phyloP scores from a whole-genome alignment of 2,888 invertebrate species.

The Blomia tropicalis region DNA sequence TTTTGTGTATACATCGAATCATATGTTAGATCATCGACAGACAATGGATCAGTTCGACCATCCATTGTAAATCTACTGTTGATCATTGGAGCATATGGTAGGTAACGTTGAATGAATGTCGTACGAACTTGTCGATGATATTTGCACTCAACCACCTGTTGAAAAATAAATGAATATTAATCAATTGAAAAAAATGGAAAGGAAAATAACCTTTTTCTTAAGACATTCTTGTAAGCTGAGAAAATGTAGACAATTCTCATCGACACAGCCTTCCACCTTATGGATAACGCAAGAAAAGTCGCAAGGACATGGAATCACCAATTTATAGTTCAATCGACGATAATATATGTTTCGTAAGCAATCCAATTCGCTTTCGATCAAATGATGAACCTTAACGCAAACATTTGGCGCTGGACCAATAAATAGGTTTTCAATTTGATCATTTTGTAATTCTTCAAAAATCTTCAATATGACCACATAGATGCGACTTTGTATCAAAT shows the following conservation, averaged over 20 bases:
- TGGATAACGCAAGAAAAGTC: constrained; percentile 35
- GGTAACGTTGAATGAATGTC: constrained; percentile 35
- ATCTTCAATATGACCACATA: constrained; percentile 22
- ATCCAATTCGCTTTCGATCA: constrained; percentile 36
- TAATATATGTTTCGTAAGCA: constrained; percentile 37
- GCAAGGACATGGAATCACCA: constrained; percentile 36
- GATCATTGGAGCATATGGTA: constrained; percentile 32
- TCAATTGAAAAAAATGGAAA: constrained; percentile 11
- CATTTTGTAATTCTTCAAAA: constrained; percentile 14
- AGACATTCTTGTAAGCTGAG: constrained; percentile 38
- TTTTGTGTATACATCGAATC: background rate
- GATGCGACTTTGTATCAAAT: constrained; percentile 16
- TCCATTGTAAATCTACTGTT: background rate
- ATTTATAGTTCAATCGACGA: constrained; percentile 35
- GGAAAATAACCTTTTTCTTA: constrained; percentile 35
- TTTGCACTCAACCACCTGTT: constrained; percentile 38
- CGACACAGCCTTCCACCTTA: constrained; percentile 32
- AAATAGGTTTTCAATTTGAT: constrained; percentile 19
- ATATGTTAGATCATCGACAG: background rate
- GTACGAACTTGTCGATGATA: constrained; percentile 36
- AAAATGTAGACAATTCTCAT: constrained; percentile 36
- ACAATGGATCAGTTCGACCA: background rate
- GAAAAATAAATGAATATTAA: constrained; percentile 22
- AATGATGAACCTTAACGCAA: constrained; percentile 33
- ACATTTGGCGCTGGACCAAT: constrained; percentile 29